phyloP scores from a whole-genome alignment of 1,140 invertebrate species.

The Ips nitidus region DNA sequence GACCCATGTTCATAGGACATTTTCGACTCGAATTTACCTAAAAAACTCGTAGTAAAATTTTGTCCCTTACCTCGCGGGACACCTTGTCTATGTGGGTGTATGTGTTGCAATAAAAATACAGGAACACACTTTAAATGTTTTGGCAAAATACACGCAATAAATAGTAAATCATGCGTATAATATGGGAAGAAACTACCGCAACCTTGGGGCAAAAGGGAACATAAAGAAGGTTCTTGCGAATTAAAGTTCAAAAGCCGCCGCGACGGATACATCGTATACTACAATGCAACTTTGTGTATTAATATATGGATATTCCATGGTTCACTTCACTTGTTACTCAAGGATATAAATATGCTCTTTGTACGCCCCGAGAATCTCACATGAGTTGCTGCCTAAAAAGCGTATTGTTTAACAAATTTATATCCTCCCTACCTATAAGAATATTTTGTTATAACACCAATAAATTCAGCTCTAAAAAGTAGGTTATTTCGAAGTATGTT shows the following conservation, averaged over 20 bases:
- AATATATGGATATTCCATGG: conserved; percentile 48
- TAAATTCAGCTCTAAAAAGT: background rate
- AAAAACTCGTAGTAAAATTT: too few species aligned
- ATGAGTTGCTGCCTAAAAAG: conserved; percentile 38
- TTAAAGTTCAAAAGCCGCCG: conserved; percentile 44
- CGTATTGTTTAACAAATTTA: conserved; percentile 42
- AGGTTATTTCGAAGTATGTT: too few species aligned
- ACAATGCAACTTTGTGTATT: conserved; percentile 48
- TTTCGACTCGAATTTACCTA: too few species aligned
- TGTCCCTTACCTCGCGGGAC: too few species aligned
- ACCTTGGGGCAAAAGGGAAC: conserved; percentile 36
- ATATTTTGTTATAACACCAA: too few species aligned
- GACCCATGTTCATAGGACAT: too few species aligned
- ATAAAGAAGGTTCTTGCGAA: conserved; percentile 40
- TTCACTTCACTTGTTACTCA: conserved; percentile 45
- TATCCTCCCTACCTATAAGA: conserved; percentile 6
- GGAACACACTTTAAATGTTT: conserved; percentile 33
- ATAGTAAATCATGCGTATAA: conserved; percentile 46
- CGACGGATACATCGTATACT: conserved; percentile 40
- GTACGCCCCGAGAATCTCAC: conserved; percentile 33
- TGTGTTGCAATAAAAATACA: too few species aligned
- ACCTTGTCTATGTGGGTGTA: too few species aligned
- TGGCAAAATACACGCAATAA: conserved; percentile 37
- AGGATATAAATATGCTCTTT: conserved; percentile 48
- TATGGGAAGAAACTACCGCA: conserved; percentile 39